Base-by-base conservation (phyloP, 2,888 invertebrate species). In the Volucella bombylans region DNA sequence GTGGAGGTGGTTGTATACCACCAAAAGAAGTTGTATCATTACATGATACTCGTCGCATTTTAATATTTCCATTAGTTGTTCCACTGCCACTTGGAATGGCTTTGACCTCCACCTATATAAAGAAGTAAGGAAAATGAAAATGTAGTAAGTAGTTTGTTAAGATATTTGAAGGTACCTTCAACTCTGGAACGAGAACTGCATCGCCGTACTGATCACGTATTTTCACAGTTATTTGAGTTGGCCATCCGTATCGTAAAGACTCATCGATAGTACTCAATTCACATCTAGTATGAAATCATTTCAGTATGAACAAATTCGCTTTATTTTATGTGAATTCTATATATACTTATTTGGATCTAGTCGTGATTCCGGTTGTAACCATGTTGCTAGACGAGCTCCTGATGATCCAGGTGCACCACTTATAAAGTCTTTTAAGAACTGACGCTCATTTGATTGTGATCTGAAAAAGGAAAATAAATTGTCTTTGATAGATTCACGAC, bases 201-300 rank as follows among this genome's bases (percentile, higher is more conserved):
- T 98, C 96, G 0, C 97, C 96, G 91, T 98, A 98, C 92, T 99
- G 99, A 92, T 99, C 98, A 87, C 96, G 94, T 65, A 96, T 96
- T 83, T 95, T 93, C 4, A 97, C 93, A 3, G 96, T 96, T 78
- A 98, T 94, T 86, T 96, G 94, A 0, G 96, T 95, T 12, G 96
- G 96, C 95, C 96, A 96, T 64, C 97, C 96, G 89, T 96, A 96
- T 65, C 96, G 94, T 87, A 95, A 91, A 73, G 95, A 94, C 87
- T 95, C 95, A 69, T 94, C 92, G 43, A 95, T 95, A 88, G 95
- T 95, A 82, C 95, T 93, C 71, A 98, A 94, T 91, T 97, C 97
- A 91, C 97, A 98, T 90, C 96, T 95, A 81, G 64, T 18, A 10
- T 2, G 0, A 12, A 1, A 39, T 15, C 6, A n/a, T 4, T 18